A percentile compares a stretch with the other conserved stretches of the same genome.
These are phyloP conservation scores for Poeciliopsis retropinna DNA, from an alignment of 2,113 vertebrate species.

Conservation along the genomic window DNA sequence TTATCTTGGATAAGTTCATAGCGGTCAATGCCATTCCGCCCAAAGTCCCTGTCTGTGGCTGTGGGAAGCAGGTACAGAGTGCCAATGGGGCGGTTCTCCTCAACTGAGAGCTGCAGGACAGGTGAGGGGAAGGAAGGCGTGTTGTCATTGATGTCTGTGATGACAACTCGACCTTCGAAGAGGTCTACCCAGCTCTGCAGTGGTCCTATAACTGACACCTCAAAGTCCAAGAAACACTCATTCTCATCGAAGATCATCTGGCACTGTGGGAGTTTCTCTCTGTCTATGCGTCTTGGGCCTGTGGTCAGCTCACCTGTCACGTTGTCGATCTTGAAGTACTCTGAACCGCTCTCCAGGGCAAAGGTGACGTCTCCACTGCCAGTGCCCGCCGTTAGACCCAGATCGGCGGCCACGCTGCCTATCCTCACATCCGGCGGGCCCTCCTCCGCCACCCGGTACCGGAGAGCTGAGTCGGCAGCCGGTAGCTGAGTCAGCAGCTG, in stretches of 20 bases:
- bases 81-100: slow-evolving; percentile 96
- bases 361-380: slow-evolving; percentile 95
- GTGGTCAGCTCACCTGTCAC: slow-evolving; percentile 97
- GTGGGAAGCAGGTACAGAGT: slow-evolving; percentile 97
- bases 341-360: slow-evolving; percentile 94
- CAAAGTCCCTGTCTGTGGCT: slow-evolving; percentile 94
- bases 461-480: slow-evolving; percentile 88
- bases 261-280: slow-evolving; percentile 95
- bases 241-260: slow-evolving; percentile 99
- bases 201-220: slow-evolving; percentile 96
- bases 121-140: slow-evolving; percentile 96
- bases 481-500: slow-evolving; percentile 89
- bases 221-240: slow-evolving; percentile 97
- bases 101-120: slow-evolving; percentile 93
- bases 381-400: slow-evolving; percentile 79
- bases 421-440: slow-evolving; percentile 93
- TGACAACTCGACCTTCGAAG: slow-evolving; percentile 93
- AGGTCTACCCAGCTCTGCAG: slow-evolving; percentile 98
- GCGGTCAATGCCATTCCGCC: slow-evolving; percentile 93
- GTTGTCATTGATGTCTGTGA: slow-evolving; percentile 98
- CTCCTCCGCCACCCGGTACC: slow-evolving; percentile 93
- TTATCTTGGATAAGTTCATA: slow-evolving; percentile 93
- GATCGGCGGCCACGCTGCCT: slow-evolving; percentile 92
- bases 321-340: slow-evolving; percentile 97
- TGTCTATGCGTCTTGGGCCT: slow-evolving; percentile 89